These are phyloP conservation scores for Hermodice carunculata DNA, from an alignment of 2,888 invertebrate genomes.

Conservation along the genomic window DNA sequence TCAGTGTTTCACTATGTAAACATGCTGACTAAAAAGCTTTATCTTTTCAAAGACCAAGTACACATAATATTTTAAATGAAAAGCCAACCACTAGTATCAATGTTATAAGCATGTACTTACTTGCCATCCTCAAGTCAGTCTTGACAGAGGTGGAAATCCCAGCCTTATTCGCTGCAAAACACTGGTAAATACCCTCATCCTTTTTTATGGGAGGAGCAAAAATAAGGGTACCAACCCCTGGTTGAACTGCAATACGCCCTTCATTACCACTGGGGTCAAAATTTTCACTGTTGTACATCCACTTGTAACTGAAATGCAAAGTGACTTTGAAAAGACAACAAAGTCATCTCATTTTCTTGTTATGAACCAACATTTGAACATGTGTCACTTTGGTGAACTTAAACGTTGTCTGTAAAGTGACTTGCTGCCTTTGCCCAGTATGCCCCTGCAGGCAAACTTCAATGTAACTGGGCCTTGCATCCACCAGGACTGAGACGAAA, in stretches of 20 bases:
- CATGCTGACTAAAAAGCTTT: too few relatives aligned
- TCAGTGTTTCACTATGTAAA: neutral
- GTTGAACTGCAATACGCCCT: slow-evolving; percentile 93
- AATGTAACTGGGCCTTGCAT: too few relatives aligned
- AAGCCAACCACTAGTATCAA: neutral
- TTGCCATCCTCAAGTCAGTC: slow-evolving; percentile 21
- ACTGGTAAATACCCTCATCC: slow-evolving; percentile 95
- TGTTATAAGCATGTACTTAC: slow-evolving; percentile 2
- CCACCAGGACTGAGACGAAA: too few relatives aligned
- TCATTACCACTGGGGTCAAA: slow-evolving; percentile 96
- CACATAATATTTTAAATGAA: neutral
- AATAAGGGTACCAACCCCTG: slow-evolving; percentile 89
- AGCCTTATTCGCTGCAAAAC: slow-evolving; percentile 78
- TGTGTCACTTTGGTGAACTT: too few relatives aligned
- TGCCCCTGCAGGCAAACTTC: neutral
- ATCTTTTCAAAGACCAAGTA: too few relatives aligned
- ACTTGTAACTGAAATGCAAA: slow-evolving; percentile 33
- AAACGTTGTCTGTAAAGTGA: too few relatives aligned
- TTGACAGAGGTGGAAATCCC: slow-evolving; percentile 35
- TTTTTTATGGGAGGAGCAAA: slow-evolving; percentile 89
- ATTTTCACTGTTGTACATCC: slow-evolving; percentile 63
- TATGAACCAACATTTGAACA: too few relatives aligned
- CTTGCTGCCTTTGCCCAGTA: too few relatives aligned
- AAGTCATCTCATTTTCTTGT: too few relatives aligned
- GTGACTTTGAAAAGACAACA: neutral